Conservation (phyloP, 2,113 vertebrate genomes). For the Bubo bubo region DNA sequence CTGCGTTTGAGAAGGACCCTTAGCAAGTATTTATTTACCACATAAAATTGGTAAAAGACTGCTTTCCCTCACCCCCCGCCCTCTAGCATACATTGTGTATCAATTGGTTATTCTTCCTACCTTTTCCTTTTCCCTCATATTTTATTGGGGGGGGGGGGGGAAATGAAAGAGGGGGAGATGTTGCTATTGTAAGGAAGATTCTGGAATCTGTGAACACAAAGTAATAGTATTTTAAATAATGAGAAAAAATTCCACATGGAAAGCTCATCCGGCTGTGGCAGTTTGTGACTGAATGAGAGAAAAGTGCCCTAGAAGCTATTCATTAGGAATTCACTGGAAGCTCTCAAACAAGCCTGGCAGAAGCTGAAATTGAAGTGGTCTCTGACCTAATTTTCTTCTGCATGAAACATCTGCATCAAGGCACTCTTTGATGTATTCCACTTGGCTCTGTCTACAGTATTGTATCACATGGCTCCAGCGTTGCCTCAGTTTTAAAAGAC, state of each 20-base stretch:
- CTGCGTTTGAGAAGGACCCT: constrained; percentile 12
- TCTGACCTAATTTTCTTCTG: constrained; percentile 90
- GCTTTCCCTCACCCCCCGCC: background rate
- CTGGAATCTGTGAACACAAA: constrained; percentile 77
- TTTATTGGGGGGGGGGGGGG: background rate
- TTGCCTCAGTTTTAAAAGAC: constrained; percentile 83
- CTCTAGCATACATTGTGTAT: background rate
- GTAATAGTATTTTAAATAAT: constrained; percentile 80
- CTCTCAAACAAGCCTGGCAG: constrained; percentile 87
- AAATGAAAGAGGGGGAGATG: constrained; percentile 1
- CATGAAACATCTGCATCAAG: constrained; percentile 88
- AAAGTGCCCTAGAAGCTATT: constrained; percentile 89
- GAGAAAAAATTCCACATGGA: constrained; percentile 82
- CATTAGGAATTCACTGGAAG: constrained; percentile 88
- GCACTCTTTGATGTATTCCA: constrained; percentile 88
- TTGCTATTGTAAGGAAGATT: constrained; percentile 71
- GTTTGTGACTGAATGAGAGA: constrained; percentile 84
- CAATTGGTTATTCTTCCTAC: constrained; percentile 20
- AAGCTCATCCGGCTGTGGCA: constrained; percentile 83
- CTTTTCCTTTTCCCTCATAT: background rate
- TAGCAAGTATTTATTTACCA: constrained; percentile 28
- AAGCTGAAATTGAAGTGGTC: constrained; percentile 90
- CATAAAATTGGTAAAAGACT: constrained; percentile 22
- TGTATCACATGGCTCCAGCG: constrained; percentile 81
- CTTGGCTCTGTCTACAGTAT: constrained; percentile 86